These are phyloP conservation scores for Adelognathus sp. DNA, from an alignment of 2,888 invertebrate genomes.

Conservation along the genomic window DNA sequence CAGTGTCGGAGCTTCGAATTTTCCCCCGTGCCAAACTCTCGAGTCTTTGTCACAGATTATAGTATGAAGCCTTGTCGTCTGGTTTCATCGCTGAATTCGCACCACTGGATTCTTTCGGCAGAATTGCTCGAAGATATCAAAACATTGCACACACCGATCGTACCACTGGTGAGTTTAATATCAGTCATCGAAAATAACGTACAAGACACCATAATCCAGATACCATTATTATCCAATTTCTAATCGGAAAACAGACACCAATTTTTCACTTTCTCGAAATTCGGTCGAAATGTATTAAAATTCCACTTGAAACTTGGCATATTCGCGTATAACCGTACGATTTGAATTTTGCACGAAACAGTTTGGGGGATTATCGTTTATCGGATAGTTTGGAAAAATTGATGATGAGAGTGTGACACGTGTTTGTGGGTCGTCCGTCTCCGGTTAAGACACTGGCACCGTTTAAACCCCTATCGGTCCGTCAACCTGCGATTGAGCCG, in stretches of 20 bases:
- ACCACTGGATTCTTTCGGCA: no score
- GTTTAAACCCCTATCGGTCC: slow-evolving; percentile 71
- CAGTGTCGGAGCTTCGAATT: no score
- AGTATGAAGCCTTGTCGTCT: not conserved
- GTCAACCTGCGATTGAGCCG: slow-evolving; percentile 70
- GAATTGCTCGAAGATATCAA: not conserved
- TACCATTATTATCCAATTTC: not conserved
- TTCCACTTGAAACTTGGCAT: not conserved
- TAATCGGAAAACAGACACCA: no score
- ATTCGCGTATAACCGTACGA: not conserved
- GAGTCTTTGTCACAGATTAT: not conserved
- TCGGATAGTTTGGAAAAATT: not conserved
- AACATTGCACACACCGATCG: not conserved
- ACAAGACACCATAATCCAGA: not conserved
- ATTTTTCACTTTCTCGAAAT: not conserved
- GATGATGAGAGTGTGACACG: slow-evolving; percentile 58
- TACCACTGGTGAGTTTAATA: not conserved
- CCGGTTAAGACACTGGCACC: slow-evolving; percentile 68
- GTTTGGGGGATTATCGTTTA: not conserved
- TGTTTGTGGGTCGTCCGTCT: slow-evolving; percentile 63
- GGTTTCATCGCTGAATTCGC: not conserved
- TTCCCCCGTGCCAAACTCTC: no score
- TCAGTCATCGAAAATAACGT: not conserved
- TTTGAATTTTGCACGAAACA: not conserved
- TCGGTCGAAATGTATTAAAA: not conserved